phyloP scores from a whole-genome alignment of 2,888 invertebrate genomes.

The Mythimna impura region DNA sequence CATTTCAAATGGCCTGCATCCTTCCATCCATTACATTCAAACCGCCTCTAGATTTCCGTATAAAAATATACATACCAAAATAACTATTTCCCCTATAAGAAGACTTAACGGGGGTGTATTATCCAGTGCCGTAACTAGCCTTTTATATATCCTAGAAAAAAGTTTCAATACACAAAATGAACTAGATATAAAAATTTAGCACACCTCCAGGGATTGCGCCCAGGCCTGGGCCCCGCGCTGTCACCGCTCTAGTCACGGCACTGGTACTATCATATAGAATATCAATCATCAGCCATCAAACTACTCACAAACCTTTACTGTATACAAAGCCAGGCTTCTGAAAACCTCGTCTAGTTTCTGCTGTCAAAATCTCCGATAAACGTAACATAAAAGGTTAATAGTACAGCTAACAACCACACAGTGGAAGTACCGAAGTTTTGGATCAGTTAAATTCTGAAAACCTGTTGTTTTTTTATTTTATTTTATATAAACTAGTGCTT shows the following conservation, averaged over 20 bases:
- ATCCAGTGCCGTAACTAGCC: background rate
- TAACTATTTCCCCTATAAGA: conserved; percentile 8
- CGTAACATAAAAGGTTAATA: background rate
- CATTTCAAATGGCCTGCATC: background rate
- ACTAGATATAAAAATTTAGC: too few species aligned
- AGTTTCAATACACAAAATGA: too few species aligned
- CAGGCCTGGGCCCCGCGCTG: too few species aligned
- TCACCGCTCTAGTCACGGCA: too few species aligned
- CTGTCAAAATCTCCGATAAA: background rate
- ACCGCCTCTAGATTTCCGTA: conserved; percentile 5
- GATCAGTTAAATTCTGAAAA: too few species aligned
- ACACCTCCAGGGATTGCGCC: too few species aligned
- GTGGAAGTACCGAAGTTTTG: too few species aligned
- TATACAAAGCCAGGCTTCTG: conserved; percentile 3
- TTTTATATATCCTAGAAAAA: background rate
- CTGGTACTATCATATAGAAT: background rate
- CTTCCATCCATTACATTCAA: conserved; percentile 1
- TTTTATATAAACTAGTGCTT: too few species aligned
- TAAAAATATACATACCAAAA: conserved; percentile 45
- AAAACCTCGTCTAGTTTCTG: conserved; percentile 1
- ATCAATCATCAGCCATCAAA: conserved; percentile 1
- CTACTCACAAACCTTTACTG: conserved; percentile 1
- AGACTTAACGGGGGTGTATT: background rate
- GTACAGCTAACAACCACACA: too few species aligned
- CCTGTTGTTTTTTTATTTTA: too few species aligned